Conservation (phyloP, 1,140 invertebrate species). For the Saxidomus purpurata region DNA sequence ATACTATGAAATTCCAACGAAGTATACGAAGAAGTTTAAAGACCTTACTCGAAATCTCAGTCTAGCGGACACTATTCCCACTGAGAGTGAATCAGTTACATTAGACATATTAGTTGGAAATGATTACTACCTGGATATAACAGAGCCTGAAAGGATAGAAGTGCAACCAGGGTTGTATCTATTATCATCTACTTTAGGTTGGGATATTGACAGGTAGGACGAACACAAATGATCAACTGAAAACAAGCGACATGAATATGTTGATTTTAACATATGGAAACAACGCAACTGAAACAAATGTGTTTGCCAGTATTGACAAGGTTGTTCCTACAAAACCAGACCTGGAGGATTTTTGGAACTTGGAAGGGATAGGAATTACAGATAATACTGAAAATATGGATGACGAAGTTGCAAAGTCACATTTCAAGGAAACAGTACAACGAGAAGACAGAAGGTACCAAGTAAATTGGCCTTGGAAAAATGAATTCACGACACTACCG, state of each 20-base stretch:
- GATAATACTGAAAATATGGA: not conserved
- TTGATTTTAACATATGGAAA: not conserved
- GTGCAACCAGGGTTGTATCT: slow-evolving; percentile 21
- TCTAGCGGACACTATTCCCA: slow-evolving; percentile 7
- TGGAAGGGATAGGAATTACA: too few relatives aligned
- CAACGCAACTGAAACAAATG: not conserved
- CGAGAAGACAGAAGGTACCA: slow-evolving; percentile 25
- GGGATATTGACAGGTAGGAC: not conserved
- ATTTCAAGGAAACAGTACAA: slow-evolving; percentile 29
- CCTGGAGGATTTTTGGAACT: not conserved
- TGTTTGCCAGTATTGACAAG: not conserved
- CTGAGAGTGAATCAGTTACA: not conserved
- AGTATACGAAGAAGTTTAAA: not conserved
- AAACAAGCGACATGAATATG: not conserved
- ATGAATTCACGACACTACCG: slow-evolving; percentile 34
- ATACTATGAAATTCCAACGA: not conserved
- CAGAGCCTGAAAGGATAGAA: slow-evolving; percentile 27
- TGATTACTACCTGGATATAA: slow-evolving; percentile 29
- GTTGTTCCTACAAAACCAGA: not conserved
- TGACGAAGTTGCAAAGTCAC: slow-evolving; percentile 16
- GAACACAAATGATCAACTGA: not conserved
- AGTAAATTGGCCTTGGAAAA: slow-evolving; percentile 44
- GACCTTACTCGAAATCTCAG: not conserved
- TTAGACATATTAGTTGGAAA: slow-evolving; percentile 12
- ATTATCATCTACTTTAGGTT: slow-evolving; percentile 1